phyloP scores from a whole-genome alignment of 2,888 invertebrate genomes.

The Esperia sulphurella region DNA sequence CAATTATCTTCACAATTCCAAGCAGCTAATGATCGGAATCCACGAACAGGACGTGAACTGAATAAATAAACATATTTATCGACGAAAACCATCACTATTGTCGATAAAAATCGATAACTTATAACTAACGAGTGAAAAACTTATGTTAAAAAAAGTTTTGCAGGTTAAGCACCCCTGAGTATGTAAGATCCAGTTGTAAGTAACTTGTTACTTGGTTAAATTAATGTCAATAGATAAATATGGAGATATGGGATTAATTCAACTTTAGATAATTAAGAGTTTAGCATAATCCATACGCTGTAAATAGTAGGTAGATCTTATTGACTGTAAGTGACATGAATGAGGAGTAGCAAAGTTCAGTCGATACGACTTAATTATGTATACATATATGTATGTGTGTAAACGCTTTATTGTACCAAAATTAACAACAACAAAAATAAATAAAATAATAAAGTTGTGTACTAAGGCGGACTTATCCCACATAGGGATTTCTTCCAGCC shows the following conservation, averaged over 20 bases:
- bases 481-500: too few species aligned
- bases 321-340: too few species aligned
- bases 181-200: background rate
- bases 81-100: background rate
- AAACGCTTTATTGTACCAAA: too few species aligned
- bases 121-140: background rate
- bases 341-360: too few species aligned
- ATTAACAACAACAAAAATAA: too few species aligned
- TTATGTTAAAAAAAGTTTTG: too few species aligned
- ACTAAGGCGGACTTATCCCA: too few species aligned
- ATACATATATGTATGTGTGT: too few species aligned
- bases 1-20: conserved; percentile 4
- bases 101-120: background rate
- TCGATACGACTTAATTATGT: too few species aligned
- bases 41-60: conserved; percentile 8
- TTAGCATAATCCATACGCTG: too few species aligned
- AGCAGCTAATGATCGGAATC: conserved; percentile 14
- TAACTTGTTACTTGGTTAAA: background rate
- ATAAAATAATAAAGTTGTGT: too few species aligned
- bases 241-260: background rate
- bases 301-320: too few species aligned
- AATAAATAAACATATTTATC: conserved; percentile 7
- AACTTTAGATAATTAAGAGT: background rate
- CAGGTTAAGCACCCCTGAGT: background rate
- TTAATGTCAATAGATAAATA: conserved; percentile 1